These are phyloP conservation scores for Empis stercorea DNA, from an alignment of 2,888 invertebrate genomes.

Conservation along the genomic window DNA sequence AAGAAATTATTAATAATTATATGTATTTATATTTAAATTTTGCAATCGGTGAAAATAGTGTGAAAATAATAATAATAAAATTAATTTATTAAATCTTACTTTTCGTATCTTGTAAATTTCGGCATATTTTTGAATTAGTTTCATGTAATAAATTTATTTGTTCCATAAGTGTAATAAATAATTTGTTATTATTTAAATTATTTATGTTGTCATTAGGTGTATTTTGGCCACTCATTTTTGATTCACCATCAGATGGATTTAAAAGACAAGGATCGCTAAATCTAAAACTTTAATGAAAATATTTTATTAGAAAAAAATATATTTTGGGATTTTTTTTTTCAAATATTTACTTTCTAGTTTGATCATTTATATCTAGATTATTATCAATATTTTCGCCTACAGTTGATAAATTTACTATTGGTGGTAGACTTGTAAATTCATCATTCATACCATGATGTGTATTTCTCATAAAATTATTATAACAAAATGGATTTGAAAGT, in stretches of 20 bases:
- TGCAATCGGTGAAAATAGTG: background rate
- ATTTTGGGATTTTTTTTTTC: background rate
- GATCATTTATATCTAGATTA: constrained; percentile 8
- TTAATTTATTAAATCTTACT: constrained; percentile 35
- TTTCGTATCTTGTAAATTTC: constrained; percentile 61
- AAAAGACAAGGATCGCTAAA: constrained; percentile 36
- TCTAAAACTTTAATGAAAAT: constrained; percentile 19
- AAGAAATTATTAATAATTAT: constrained; percentile 5
- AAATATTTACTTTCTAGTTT: constrained; percentile 9
- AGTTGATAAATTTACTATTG: constrained; percentile 44
- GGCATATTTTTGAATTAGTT: constrained; percentile 58
- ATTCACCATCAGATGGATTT: constrained; percentile 35
- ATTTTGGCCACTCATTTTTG: constrained; percentile 31
- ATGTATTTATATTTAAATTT: too few species aligned
- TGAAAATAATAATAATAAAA: too few species aligned
- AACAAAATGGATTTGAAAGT: constrained; percentile 22
- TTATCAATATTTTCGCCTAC: constrained; percentile 7
- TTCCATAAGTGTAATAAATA: constrained; percentile 46
- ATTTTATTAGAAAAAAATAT: constrained; percentile 5
- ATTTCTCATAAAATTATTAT: constrained; percentile 17
- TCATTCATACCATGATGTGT: constrained; percentile 11
- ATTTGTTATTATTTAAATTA: constrained; percentile 28
- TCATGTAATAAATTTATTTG: constrained; percentile 60
- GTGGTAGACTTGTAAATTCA: constrained; percentile 54
- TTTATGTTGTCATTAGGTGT: constrained; percentile 18